Base-by-base conservation (phyloP, 2,888 invertebrate genomes). In the Meiosimyza decipiens region DNA sequence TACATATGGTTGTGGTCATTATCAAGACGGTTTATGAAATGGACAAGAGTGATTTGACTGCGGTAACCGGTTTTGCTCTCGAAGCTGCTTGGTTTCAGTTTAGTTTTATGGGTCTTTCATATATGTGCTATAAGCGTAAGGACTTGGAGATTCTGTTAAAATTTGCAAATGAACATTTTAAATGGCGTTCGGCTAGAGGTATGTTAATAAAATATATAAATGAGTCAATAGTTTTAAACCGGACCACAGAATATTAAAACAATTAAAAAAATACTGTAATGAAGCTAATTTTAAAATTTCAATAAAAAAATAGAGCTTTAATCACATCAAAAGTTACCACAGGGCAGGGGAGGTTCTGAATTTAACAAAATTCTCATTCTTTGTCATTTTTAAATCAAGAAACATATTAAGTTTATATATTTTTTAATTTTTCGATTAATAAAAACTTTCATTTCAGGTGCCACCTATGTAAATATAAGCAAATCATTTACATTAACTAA, bases 161-260 rank as follows among this genome's bases (percentile, higher is more conserved):
- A 13, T 63, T 47, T 47, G 16, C 40, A 9, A 18, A 63, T 47
- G 7, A 40, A n/a, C 7, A 63, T 47, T 63, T 63, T 47, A 16
- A 40, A 18, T 63, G 63, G 63, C 40, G 63, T 12, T 63, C 63
- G 22, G 63, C 63, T 9, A 63, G 49, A 63, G 63, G 63, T 63
- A 47, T 47, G 49, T 63, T 4, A 40, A 18, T 6, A 40, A 40
- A 6, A 55, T 18, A 18, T 54, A 16, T 16, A 18, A 11, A 12
- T 16, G 55, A 6, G n/a, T 40, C 40, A 40, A 28, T 28, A 28
- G 0, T 28, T 28, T 28, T 4, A 2, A 28, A 28, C 22, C 22
- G 22, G 22, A 22, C 22, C 22, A 22, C 22, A 1, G 2, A 22
- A 2, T 1, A 22, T 22, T 22, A 22, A 22, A n/a, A n/a, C n/a